A percentile compares a stretch with the other conserved stretches of the same genome.
phyloP scores from a whole-genome alignment of 1,140 invertebrate genomes.

The Arctopsyche grandis region DNA sequence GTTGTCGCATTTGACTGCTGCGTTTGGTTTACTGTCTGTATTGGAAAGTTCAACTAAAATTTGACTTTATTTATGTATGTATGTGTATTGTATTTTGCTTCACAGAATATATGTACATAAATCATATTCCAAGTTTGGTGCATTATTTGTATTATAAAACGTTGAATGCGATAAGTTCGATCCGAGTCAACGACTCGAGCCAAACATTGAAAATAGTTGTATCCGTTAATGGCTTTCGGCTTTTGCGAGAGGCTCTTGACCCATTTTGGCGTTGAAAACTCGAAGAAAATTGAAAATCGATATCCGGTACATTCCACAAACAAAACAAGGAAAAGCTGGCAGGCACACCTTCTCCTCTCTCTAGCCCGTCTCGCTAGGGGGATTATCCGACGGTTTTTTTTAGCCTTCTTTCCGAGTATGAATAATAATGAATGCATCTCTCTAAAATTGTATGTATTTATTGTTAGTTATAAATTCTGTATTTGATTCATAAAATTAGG shows the following conservation, averaged over 20 bases:
- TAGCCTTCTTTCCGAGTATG: neutral
- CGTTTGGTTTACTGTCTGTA: too few relatives aligned
- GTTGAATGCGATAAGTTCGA: conserved; percentile 1
- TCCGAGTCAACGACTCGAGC: neutral
- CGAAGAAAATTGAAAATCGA: conserved; percentile 54
- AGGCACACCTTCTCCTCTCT: neutral
- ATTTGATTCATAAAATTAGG: too few relatives aligned
- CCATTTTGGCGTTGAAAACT: conserved; percentile 45
- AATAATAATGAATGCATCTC: neutral
- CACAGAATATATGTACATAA: too few relatives aligned
- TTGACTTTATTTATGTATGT: too few relatives aligned
- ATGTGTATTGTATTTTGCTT: too few relatives aligned
- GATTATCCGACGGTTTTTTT: neutral
- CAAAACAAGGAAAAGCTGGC: conserved; percentile 34
- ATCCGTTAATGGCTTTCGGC: conserved; percentile 15
- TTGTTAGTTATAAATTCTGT: too few relatives aligned
- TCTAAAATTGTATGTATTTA: too few relatives aligned
- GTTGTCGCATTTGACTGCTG: too few relatives aligned
- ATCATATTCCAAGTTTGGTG: too few relatives aligned
- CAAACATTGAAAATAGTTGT: neutral
- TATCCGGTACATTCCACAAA: conserved; percentile 47
- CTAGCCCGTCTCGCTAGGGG: neutral
- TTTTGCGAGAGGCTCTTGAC: conserved; percentile 46
- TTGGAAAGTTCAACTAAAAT: too few relatives aligned
- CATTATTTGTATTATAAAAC: too few relatives aligned